Evolutionary conservation across 1,140 invertebrate species (phyloP).

Genomic region (Scylla paramamosain): DNA sequence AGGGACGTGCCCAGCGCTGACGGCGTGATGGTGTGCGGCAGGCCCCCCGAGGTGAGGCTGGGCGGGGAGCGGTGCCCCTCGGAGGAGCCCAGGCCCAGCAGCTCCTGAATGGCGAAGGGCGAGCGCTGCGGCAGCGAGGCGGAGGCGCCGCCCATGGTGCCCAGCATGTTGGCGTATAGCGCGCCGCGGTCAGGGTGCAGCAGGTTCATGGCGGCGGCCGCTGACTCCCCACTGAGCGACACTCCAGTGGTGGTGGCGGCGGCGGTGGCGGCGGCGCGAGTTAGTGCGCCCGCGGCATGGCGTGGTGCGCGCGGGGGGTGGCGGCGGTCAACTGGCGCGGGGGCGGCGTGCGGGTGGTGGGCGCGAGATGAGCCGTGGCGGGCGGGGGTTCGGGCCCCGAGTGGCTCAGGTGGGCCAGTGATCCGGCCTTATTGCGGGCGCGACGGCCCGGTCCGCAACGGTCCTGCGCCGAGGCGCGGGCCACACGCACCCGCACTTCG

Average conservation of each 20-base stretch:
- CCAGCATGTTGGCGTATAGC: conserved; percentile 77
- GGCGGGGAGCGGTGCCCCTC: conserved; percentile 65
- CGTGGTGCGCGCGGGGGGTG: conserved; percentile 42
- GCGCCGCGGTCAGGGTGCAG: conserved; percentile 77
- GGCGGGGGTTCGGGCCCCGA: conserved; percentile 73
- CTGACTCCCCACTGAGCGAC: conserved; percentile 26
- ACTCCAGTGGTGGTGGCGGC: not conserved
- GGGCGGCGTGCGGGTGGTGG: conserved; percentile 51
- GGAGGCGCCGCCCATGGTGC: conserved; percentile 79
- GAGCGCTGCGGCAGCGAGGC: conserved; percentile 88
- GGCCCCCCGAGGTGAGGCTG: not conserved
- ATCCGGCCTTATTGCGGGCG: conserved; percentile 76
- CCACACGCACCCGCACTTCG: conserved; percentile 74
- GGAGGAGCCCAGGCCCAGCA: conserved; percentile 86
- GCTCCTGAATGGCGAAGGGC: conserved; percentile 95
- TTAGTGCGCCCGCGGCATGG: conserved; percentile 61
- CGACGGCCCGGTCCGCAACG: conserved; percentile 60
- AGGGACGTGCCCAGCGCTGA: conserved; percentile 47
- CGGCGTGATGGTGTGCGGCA: conserved; percentile 58
- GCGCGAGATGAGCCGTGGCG: conserved; percentile 67
- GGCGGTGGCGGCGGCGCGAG: not conserved
- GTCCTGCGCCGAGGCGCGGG: conserved; percentile 68
- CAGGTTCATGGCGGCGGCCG: conserved; percentile 74
- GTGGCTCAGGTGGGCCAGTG: conserved; percentile 76
- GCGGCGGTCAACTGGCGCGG: conserved; percentile 58